phyloP scores from a whole-genome alignment of 2,888 invertebrate genomes.

The Matsumyia berberina region DNA sequence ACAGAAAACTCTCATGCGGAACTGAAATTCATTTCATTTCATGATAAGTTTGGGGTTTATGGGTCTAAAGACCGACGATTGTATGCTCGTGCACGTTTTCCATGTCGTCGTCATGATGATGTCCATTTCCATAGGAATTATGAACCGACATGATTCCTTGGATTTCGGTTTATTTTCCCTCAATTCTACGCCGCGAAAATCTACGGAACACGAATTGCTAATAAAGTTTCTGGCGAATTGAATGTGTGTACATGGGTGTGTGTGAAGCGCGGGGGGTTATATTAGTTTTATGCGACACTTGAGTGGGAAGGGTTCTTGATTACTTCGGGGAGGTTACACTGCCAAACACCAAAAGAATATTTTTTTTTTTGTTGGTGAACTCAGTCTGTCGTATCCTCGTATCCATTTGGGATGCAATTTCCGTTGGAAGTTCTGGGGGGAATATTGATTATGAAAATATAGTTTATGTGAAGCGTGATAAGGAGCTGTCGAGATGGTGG shows the following conservation, averaged over 20 bases:
- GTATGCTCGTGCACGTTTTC: constrained; percentile 63
- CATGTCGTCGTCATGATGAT: constrained; percentile 51
- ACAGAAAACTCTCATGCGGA: constrained; percentile 17
- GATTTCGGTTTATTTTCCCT: constrained; percentile 6
- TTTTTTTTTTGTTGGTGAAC: neutral
- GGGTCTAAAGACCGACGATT: constrained; percentile 39
- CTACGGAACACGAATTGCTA: constrained; percentile 51
- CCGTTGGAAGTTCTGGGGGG: constrained; percentile 8
- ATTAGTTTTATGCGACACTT: constrained; percentile 12
- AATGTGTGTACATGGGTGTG: neutral
- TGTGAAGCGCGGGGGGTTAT: neutral
- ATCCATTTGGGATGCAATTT: constrained; percentile 43
- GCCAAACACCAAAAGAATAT: neutral
- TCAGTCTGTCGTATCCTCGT: neutral
- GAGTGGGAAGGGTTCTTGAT: constrained; percentile 28
- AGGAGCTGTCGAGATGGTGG: neutral
- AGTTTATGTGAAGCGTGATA: constrained; percentile 12
- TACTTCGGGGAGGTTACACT: constrained; percentile 12
- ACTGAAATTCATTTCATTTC: constrained; percentile 38
- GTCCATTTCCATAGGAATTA: constrained; percentile 48
- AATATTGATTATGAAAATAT: constrained; percentile 43
- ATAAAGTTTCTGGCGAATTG: constrained; percentile 51
- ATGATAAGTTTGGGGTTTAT: constrained; percentile 43
- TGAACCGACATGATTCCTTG: constrained; percentile 49
- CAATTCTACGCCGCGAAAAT: constrained; percentile 6